phyloP scores from a whole-genome alignment of 2,888 invertebrate genomes.

The Aphrophora alni region DNA sequence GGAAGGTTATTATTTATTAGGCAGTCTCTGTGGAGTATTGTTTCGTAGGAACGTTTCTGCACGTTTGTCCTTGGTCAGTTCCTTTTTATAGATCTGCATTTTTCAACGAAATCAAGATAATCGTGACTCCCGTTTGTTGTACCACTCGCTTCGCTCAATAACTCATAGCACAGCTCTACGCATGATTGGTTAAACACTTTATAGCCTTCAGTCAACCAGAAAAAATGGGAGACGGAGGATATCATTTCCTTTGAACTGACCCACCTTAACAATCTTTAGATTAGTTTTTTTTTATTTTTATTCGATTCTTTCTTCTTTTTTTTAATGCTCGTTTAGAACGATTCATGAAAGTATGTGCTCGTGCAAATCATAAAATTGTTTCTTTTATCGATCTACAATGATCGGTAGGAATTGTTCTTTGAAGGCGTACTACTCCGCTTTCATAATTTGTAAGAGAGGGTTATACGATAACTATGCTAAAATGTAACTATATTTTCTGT shows the following conservation, averaged over 20 bases:
- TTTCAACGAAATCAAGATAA: slow-evolving; percentile 6
- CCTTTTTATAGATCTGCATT: slow-evolving; percentile 9
- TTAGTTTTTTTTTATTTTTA: not conserved
- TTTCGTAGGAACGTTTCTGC: not conserved
- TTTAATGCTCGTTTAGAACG: not conserved
- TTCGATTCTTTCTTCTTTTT: not conserved
- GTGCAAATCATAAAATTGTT: not conserved
- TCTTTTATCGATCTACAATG: not conserved
- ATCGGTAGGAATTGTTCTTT: no score
- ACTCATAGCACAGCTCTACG: not conserved
- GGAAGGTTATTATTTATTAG: not conserved
- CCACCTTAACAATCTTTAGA: not conserved
- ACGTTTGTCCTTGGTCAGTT: not conserved
- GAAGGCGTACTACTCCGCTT: no score
- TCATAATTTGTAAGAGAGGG: no score
- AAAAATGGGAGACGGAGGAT: not conserved
- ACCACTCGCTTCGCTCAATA: not conserved
- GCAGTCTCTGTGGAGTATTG: not conserved
- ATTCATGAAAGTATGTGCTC: not conserved
- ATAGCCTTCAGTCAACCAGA: not conserved
- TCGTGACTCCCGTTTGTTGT: not conserved
- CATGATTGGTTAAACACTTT: not conserved
- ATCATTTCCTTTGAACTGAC: not conserved
- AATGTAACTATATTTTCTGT: no score
- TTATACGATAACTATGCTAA: no score